A percentile compares a stretch with the other conserved stretches of the same genome.
phyloP scores from a whole-genome alignment of 2,888 invertebrate species.

The Chalcosyrphus nemorum region DNA sequence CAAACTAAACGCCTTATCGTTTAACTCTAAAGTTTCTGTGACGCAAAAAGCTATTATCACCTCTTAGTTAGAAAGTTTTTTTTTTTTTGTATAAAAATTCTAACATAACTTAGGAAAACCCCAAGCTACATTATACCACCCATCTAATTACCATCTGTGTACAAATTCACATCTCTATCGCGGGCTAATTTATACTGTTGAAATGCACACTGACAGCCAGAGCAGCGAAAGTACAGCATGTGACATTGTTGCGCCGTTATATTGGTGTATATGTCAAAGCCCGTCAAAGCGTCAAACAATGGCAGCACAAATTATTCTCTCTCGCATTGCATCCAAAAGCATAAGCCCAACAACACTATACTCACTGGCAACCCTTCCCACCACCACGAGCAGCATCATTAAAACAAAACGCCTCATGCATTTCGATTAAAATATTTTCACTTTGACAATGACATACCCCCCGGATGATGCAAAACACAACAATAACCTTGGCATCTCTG shows the following conservation, averaged over 20 bases:
- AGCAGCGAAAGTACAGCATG: conserved; percentile 13
- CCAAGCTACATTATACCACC: no score
- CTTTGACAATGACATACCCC: conserved; percentile 65
- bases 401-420: conserved; percentile 39
- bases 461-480: conserved; percentile 48
- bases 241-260: conserved; percentile 4
- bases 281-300: conserved; percentile 24
- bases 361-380: no score
- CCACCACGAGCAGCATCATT: neutral
- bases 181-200: conserved; percentile 13
- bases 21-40: no score
- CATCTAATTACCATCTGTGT: no score
- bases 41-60: no score
- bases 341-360: neutral
- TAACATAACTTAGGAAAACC: no score
- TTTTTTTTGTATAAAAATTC: no score
- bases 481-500: conserved; percentile 70
- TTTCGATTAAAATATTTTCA: conserved; percentile 69
- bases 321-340: conserved; percentile 15
- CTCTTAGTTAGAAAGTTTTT: no score
- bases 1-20: no score
- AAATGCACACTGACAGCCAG: neutral
- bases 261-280: no score
- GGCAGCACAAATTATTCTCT: conserved; percentile 33
- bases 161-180: no score